Base-by-base conservation (phyloP, 2,797 vertebrate species). In the Diplodus sargus region DNA sequence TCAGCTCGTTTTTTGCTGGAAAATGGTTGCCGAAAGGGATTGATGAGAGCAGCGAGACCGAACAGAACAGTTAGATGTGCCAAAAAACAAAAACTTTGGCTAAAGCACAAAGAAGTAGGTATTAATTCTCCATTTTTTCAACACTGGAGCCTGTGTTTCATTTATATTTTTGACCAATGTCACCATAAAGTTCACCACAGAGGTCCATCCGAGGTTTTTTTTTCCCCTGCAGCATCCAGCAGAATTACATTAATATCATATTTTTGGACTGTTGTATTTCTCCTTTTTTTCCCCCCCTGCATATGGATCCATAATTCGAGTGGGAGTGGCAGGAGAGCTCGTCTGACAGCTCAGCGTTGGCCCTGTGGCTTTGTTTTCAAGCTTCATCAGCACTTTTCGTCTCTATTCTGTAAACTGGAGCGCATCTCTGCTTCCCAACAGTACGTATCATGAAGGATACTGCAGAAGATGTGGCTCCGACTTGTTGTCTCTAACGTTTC, bases 321-420 rank as follows among this genome's bases (percentile, higher is more conserved):
- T 84, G 25, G 39, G 30, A 53, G 42, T 6, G 53, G 45, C 42
- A 60, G 30, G 47, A 71, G 60, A 57, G 62, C 83, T 80, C 81
- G 16, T 10, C 48, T 72, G 60, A 81, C 57, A 76, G 63, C 79
- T 70, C 72, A 79, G 52, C 53, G 67, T 56, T 74, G 52, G 13
- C 53, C 34, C 58, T 58, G 47, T 63, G 71, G 69, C 58, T 85
- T 70, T 34, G 52, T 65, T 86, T 81, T 49, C 28, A 51, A 42
- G 70, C 57, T 63, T 67, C 18, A 66, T 88, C 87, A 85, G 85
- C 79, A 80, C 63, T 62, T 76, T 39, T 67, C 13, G 71, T 83
- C 15, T 82, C 4, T 22, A 10, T 66, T 51, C 43, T 56, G 22
- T 43, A 59, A 5, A 20, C 65, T 70, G 81, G 18, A 70, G 45